Evolutionary conservation across 1,140 invertebrate species (phyloP), one percentile per base, ranked within the genome.

Genomic region (Calliphora vicina): DNA sequence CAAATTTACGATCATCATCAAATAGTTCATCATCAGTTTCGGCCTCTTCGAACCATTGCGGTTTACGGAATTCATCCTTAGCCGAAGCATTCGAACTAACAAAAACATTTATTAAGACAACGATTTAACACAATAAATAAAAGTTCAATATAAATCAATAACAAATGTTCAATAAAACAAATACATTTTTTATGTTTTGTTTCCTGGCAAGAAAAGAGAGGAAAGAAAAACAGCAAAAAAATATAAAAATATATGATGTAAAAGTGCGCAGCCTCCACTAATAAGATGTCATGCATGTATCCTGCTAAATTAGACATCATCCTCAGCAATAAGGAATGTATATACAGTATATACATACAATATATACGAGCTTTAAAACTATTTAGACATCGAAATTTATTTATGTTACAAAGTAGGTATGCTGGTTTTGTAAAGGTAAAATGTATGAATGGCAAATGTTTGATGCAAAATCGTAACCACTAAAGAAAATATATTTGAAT

Each of bases 11-110:
- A 85, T 90, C 87, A 50, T 88, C 88, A 81, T 90, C 89, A 57
- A 90, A 90, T n/a, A 90, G 86, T 71, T 90, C 89, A 80, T 90
- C 89, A 61, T 90, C 89, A 10, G 89, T 89, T 84, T 90, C 89
- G 10, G 87, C 86, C 83, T 90, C 89, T 81, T 90, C 89, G 45
- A 89, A 90, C 89, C 89, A 90, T 81, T 88, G 87, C 8, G 89
- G 89, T 83, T 90, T 90, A 26, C 89, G 85, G 81, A 90, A 90
- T 73, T 90, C 89, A 81, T 90, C 88, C 84, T 88, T 88, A 27
- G 86, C 82, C 20, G 86, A 86, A n/a, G 83, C 81, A 67, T 10
- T 67, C n/a, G 76, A 74, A 86, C 61, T 43, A 71, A 26, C 15
- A 71, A 71, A 71, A 71, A 71, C 4, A 71, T 6, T 6, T n/a